Percentiles rank a stretch among this genome's conserved stretches.
These are phyloP conservation scores for Apoda limacodes DNA, from an alignment of 2,888 invertebrate species.

Conservation along the genomic window DNA sequence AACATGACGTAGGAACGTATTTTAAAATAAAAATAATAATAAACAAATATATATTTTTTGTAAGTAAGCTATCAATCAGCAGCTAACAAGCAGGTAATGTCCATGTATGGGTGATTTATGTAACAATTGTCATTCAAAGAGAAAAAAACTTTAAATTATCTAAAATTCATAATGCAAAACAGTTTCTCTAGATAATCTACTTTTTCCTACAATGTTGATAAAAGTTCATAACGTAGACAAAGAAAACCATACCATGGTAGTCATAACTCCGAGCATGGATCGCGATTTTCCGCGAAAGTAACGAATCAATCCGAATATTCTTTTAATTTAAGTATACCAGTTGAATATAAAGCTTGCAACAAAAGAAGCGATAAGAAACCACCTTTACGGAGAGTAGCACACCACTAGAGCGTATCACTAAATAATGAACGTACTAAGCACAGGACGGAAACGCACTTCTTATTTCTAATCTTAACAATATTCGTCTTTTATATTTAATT, in stretches of 20 bases:
- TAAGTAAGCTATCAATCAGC: too few relatives aligned
- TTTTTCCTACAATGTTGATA: slow-evolving; percentile 45
- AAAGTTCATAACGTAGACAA: slow-evolving; percentile 58
- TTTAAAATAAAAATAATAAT: too few relatives aligned
- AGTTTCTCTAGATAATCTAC: slow-evolving; percentile 40
- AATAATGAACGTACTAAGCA: slow-evolving; percentile 63
- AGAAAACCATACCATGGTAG: slow-evolving; percentile 70
- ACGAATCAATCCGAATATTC: slow-evolving; percentile 40
- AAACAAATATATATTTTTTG: too few relatives aligned
- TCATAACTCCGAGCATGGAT: slow-evolving; percentile 70
- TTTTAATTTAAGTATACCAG: slow-evolving; percentile 27
- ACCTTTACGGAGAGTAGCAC: slow-evolving; percentile 48
- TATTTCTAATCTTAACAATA: not conserved
- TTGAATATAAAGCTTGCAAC: slow-evolving; percentile 47
- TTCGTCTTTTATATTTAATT: not conserved
- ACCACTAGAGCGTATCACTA: slow-evolving; percentile 21
- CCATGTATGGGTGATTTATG: too few relatives aligned
- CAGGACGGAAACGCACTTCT: slow-evolving; percentile 51
- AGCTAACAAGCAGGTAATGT: too few relatives aligned
- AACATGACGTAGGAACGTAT: too few relatives aligned
- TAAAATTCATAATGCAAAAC: too few relatives aligned
- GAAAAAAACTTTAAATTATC: too few relatives aligned
- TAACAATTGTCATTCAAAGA: too few relatives aligned
- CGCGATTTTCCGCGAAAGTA: slow-evolving; percentile 59
- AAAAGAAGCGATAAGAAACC: slow-evolving; percentile 47